A percentile compares a stretch with the other conserved stretches of the same genome.
Evolutionary conservation across 2,888 invertebrate species (phyloP).

Genomic region (Ceraclea dissimilis): DNA sequence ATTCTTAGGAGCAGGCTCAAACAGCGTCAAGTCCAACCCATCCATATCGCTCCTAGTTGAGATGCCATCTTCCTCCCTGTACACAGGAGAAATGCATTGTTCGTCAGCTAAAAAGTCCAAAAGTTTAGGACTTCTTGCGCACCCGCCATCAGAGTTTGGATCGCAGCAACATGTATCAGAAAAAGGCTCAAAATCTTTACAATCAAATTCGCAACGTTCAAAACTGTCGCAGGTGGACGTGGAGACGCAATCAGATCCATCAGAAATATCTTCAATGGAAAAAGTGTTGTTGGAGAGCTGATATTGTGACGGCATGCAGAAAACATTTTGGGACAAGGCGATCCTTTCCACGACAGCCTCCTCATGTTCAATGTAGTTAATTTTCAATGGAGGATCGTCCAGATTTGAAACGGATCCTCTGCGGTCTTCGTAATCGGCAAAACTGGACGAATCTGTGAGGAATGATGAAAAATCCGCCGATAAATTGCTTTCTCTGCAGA

Average conservation of each 20-base stretch:
- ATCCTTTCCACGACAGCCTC: slow-evolving; percentile 39
- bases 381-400: slow-evolving; percentile 28
- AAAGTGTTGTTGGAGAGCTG: slow-evolving; percentile 25
- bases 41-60: slow-evolving; percentile 52
- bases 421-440: slow-evolving; percentile 44
- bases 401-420: slow-evolving; percentile 32
- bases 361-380: slow-evolving; percentile 31
- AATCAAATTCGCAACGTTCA: slow-evolving; percentile 50
- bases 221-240: slow-evolving; percentile 50
- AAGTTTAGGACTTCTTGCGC: slow-evolving; percentile 44
- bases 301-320: slow-evolving; percentile 35
- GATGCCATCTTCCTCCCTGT: slow-evolving; percentile 39
- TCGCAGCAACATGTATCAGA: slow-evolving; percentile 56
- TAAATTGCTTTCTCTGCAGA: slow-evolving; percentile 21
- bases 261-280: slow-evolving; percentile 8
- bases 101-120: slow-evolving; percentile 36
- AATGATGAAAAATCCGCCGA: slow-evolving; percentile 42
- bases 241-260: slow-evolving; percentile 38
- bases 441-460: slow-evolving; percentile 45
- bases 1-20: slow-evolving; percentile 48
- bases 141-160: slow-evolving; percentile 44
- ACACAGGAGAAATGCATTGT: slow-evolving; percentile 38
- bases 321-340: slow-evolving; percentile 43
- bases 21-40: slow-evolving; percentile 57
- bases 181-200: slow-evolving; percentile 51